Base-by-base conservation (phyloP, 2,888 invertebrate genomes). In the Drosophila macrospina region DNA sequence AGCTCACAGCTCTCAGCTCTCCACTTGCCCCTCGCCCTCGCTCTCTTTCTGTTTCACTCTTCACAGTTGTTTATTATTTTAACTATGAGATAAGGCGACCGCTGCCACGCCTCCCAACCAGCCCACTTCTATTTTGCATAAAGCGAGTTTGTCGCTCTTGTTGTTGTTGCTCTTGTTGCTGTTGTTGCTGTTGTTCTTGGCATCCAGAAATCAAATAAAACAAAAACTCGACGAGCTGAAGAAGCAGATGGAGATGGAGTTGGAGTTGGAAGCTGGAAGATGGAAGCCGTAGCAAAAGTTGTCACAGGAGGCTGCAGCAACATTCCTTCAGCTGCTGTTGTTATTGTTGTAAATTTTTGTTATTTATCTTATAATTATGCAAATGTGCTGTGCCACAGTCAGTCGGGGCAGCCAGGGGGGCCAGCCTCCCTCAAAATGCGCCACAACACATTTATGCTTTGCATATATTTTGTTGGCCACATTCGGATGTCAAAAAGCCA, bases 361-460 rank as follows among this genome's bases (percentile, higher is more conserved):
- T 86, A 84, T 86, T 86, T 86, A 86, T 88, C 86, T 86, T 86
- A 81, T 86, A 86, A 86, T 86, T 86, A 86, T 86, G 86, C 64
- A 88, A 86, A 86, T 88, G 71, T 66, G 47, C 26, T 13, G 16
- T 30, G 20, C 41, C 41, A 30, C 51, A 51, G 51, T 13, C 30
- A 20, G 15, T n/a, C 32, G 13, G 13, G 30, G 30, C 30, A 26
- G 36, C 8, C 20, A 24, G 30, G 39, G n/a, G n/a, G n/a, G n/a
- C n/a, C n/a, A n/a, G n/a, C 50, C 52, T 36, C 57, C 42, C 44
- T 15, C 52, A 39, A 52, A 62, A 59, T 48, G 59, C 52, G 47
- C 30, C 24, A 44, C 28, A 44, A 48, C 50, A 61, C 41, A 66
- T 50, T 36, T 28, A 13, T 26, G 44, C 37, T 62, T 75, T 70